Evolutionary conservation across 2,797 vertebrate genomes (phyloP), one percentile per base, ranked within the genome.

Genomic region (Ataeniobius toweri): DNA sequence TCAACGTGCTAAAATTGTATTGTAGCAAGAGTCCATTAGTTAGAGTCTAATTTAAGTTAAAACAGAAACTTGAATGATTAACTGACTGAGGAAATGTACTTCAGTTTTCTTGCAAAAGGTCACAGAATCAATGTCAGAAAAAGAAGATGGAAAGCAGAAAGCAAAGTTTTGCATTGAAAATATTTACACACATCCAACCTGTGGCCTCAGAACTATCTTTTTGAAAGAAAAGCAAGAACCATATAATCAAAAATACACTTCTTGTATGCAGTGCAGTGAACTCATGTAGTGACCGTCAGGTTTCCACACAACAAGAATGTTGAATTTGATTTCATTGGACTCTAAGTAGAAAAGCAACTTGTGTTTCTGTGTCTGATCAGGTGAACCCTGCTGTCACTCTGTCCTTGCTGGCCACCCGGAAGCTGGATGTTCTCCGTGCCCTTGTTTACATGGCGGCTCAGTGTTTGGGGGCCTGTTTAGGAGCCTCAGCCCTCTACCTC

Each of bases 351-450:
- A 26, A 75, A 24, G 12, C 18, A 18, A 28, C 5, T 67, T 67
- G 26, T 72, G 50, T 79, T 9, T 73, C 48, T 84, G 50, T 86
- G 24, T 74, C 14, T 83, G 71, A 48, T 77, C 87, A 96, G 96
- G 94, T 96, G 84, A 97, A 97, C 91, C 97, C 96, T 0, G 95
- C 96, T 0, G 85, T 98, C 76, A 97, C 96, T 28, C 83, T 97
- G 89, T 94, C 95, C 5, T 89, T 97, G 75, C 82, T 97, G 88
- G 96, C 94, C 84, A 95, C 96, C 22, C 94, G 94, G 80, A 95
- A 89, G 77, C 84, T 96, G 78, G 95, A 96, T 0, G 79, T 89
- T 13, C 90, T 96, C 75, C 92, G 88, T 5, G 94, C 92, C 0
- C 31, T 93, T 0, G 75, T 89, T 65, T 95, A 91, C 44, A 70